These are phyloP conservation scores for Spea bombifrons DNA, from an alignment of 2,113 vertebrate genomes.

Conservation along the genomic window DNA sequence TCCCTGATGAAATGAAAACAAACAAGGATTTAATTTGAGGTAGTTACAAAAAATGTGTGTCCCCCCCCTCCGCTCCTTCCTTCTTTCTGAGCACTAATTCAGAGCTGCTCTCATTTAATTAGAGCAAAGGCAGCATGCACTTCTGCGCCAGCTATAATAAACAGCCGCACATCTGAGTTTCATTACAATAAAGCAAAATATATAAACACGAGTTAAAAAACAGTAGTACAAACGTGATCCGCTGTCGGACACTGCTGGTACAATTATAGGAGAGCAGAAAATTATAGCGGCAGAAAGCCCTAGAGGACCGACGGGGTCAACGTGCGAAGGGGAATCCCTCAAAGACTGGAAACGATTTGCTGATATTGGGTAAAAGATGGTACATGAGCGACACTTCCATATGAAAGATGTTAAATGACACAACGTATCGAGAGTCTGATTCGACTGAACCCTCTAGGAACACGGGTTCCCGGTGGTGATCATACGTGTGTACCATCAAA, in stretches of 20 bases:
- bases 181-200: conserved; percentile 34
- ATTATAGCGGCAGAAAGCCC: background rate
- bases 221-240: conserved; percentile 38
- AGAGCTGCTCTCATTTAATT: conserved; percentile 33
- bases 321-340: no score
- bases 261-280: background rate
- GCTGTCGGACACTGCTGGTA: conserved; percentile 19
- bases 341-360: no score
- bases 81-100: conserved; percentile 1
- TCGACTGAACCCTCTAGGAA: no score
- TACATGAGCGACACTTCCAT: no score
- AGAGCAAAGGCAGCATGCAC: conserved; percentile 2
- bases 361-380: no score
- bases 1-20: conserved; percentile 46
- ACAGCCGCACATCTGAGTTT: conserved; percentile 40
- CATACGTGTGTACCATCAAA: no score
- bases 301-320: conserved; percentile 2
- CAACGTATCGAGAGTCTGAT: no score
- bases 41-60: conserved; percentile 31
- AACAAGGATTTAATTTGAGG: conserved; percentile 39
- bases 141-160: conserved; percentile 28
- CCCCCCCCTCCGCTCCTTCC: background rate
- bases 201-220: conserved; percentile 38
- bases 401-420: no score
- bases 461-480: no score